Evolutionary conservation across 2,113 vertebrate species (phyloP).

Genomic region (Rynchops niger): DNA sequence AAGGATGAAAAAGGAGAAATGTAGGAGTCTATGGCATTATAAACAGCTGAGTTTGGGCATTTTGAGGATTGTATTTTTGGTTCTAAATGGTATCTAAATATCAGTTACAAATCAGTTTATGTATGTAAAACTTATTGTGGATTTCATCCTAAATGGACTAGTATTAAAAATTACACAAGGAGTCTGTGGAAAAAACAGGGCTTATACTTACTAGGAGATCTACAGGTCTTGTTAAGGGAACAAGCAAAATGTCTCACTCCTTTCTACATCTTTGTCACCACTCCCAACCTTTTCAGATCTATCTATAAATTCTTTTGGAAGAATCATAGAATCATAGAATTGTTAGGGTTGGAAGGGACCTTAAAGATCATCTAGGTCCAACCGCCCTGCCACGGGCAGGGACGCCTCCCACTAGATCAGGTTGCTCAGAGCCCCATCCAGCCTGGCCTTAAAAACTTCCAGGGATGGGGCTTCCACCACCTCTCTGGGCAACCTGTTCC

Average conservation of each 20-base stretch:
- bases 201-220: neutral
- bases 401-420: too few species aligned
- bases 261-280: neutral
- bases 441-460: too few species aligned
- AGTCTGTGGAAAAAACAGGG: neutral
- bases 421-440: too few species aligned
- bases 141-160: neutral
- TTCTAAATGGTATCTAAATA: neutral
- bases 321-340: too few species aligned
- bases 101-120: neutral
- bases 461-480: too few species aligned
- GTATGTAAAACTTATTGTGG: neutral
- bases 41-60: neutral
- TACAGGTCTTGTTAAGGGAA: neutral
- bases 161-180: neutral
- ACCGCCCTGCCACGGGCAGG: too few species aligned
- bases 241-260: neutral
- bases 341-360: too few species aligned
- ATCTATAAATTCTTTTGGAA: neutral
- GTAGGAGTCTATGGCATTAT: neutral
- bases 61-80: neutral
- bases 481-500: too few species aligned
- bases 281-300: neutral
- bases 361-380: too few species aligned
- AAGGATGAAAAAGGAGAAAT: neutral